Evolutionary conservation across 2,888 invertebrate species (phyloP).

Genomic region (Emmelina monodactyla): DNA sequence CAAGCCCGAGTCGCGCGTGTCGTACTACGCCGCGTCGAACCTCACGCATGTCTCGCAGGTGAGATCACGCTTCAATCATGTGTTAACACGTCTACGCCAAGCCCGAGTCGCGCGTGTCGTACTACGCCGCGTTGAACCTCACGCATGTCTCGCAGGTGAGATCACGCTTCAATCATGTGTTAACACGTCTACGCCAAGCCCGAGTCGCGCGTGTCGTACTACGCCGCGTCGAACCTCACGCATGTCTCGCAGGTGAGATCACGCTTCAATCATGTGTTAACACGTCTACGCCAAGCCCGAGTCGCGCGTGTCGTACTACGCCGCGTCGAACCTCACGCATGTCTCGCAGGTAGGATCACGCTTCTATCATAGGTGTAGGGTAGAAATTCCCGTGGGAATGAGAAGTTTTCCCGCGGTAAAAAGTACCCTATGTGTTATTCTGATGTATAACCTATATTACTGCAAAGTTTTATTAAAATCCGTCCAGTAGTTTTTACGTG

Average conservation of each 20-base stretch:
- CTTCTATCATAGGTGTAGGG: no score
- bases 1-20: constrained; percentile 70
- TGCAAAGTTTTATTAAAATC: no score
- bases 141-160: constrained; percentile 76
- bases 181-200: constrained; percentile 69
- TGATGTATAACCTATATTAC: no score
- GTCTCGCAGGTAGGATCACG: constrained; percentile 73
- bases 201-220: constrained; percentile 74
- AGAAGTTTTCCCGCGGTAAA: no score
- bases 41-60: constrained; percentile 78
- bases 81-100: constrained; percentile 68
- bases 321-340: constrained; percentile 79
- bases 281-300: constrained; percentile 69
- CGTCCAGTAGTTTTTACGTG: no score
- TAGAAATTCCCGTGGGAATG: no score
- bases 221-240: constrained; percentile 81
- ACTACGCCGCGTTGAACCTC: constrained; percentile 82
- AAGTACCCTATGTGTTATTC: no score
- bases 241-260: constrained; percentile 74
- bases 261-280: no score
- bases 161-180: no score
- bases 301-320: constrained; percentile 77
- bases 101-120: constrained; percentile 72
- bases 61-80: no score
- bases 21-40: constrained; percentile 83